Conservation (phyloP, 2,797 vertebrate genomes). For the Synaphobranchus kaupii region DNA sequence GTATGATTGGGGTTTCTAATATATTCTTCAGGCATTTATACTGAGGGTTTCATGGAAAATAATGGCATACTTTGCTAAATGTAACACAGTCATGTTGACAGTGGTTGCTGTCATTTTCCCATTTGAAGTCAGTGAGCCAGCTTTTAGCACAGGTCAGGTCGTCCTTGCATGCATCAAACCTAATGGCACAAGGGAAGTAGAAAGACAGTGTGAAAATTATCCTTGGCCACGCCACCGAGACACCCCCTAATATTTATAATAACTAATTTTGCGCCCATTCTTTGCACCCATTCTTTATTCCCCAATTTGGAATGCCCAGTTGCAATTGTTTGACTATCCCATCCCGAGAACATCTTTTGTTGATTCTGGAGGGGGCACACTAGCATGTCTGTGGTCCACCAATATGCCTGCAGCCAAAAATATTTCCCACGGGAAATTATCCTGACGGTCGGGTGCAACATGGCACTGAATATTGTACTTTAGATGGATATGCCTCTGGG, state of each 20-base stretch:
- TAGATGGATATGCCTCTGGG: neutral
- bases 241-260: too few relatives aligned
- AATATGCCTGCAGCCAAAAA: neutral
- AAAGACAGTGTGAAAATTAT: neutral
- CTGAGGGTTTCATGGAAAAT: neutral
- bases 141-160: conserved; percentile 62
- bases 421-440: neutral
- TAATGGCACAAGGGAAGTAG: conserved; percentile 35
- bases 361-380: neutral
- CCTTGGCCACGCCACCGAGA: too few relatives aligned
- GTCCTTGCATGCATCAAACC: conserved; percentile 69
- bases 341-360: neutral
- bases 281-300: neutral
- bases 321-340: neutral
- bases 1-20: neutral
- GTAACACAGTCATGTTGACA: conserved; percentile 62
- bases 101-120: conserved; percentile 60
- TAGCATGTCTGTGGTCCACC: neutral
- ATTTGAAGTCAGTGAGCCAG: conserved; percentile 65
- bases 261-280: too few relatives aligned
- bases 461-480: neutral
- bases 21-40: neutral
- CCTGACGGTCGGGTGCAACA: neutral
- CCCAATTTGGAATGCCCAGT: neutral
- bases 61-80: conserved; percentile 60